A percentile compares a stretch with the other conserved stretches of the same genome.
These are phyloP conservation scores for Anhinga rufa DNA, from an alignment of 2,113 vertebrate species.

Conservation along the genomic window DNA sequence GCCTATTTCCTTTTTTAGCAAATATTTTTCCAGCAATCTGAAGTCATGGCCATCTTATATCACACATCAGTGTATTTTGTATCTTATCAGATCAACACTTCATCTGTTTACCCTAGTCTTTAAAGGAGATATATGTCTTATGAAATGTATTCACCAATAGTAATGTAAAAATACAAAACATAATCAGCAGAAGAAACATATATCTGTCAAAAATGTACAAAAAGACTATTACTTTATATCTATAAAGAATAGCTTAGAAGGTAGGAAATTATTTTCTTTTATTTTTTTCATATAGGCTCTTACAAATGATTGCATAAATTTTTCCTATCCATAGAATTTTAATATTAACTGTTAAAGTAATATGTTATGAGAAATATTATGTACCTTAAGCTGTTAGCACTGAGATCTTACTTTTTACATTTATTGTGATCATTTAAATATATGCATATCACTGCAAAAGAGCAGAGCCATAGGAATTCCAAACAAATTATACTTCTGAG, in stretches of 20 bases:
- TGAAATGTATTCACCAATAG: background rate
- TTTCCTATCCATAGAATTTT: background rate
- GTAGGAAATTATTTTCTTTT: background rate
- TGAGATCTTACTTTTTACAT: background rate
- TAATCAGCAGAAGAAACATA: background rate
- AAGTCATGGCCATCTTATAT: background rate
- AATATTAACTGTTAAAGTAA: background rate
- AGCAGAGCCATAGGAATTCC: background rate
- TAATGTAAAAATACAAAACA: background rate
- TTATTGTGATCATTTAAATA: conserved; percentile 15
- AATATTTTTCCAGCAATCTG: background rate
- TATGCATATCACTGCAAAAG: background rate
- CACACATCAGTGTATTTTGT: background rate
- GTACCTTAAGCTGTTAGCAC: background rate
- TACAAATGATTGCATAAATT: background rate
- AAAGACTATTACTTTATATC: background rate
- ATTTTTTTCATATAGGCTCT: background rate
- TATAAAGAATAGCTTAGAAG: background rate
- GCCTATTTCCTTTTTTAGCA: background rate
- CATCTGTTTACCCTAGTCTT: background rate
- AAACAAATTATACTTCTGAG: conserved; percentile 56
- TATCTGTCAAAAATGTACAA: background rate
- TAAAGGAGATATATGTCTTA: background rate
- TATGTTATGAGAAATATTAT: background rate
- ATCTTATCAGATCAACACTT: background rate